Evolutionary conservation across 37 sponge, comb jelly and placozoan species (phyloP).

Genomic region (Bolinopsis microptera): DNA sequence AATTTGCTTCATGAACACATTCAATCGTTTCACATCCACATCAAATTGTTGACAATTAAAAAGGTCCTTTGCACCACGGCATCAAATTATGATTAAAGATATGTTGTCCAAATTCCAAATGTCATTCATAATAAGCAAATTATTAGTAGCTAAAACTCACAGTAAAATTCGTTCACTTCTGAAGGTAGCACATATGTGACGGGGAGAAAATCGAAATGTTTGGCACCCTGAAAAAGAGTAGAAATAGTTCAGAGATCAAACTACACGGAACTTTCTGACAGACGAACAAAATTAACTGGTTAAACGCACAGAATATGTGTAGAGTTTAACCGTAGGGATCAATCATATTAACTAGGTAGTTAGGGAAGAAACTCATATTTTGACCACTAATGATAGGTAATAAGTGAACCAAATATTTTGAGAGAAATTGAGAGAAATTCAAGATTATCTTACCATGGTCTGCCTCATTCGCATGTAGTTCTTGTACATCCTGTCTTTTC

Average conservation of each 20-base stretch:
- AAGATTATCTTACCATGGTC: slow-evolving; percentile 69
- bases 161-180: slow-evolving; percentile 69
- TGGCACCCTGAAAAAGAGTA: slow-evolving; percentile 68
- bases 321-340: no score
- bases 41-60: background rate
- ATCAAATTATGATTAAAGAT: no score
- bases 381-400: no score
- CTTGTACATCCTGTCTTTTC: slow-evolving; percentile 74
- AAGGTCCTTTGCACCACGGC: background rate
- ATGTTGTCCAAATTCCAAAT: no score
- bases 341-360: no score
- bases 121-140: no score
- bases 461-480: slow-evolving; percentile 76
- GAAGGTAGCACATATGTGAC: slow-evolving; percentile 74
- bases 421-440: no score
- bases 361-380: no score
- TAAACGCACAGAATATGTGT: no score
- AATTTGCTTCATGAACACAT: background rate
- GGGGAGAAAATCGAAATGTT: slow-evolving; percentile 78
- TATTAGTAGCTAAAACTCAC: no score
- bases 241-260: background rate
- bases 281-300: no score
- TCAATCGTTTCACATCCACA: background rate
- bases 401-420: no score
- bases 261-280: background rate